Base-by-base conservation (phyloP, 2,888 invertebrate species). In the Heliconius charithonia region DNA sequence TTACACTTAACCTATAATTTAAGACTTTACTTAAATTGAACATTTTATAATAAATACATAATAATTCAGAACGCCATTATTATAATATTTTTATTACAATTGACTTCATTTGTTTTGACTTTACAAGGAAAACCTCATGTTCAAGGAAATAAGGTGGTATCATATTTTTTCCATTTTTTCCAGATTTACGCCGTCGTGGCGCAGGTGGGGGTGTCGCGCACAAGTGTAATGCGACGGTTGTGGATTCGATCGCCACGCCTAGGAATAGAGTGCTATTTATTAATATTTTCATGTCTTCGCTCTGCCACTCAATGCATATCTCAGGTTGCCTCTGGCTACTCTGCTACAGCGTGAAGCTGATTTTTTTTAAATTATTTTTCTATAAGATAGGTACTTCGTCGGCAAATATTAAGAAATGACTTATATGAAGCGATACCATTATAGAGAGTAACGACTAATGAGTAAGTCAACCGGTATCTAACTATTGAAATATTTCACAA, bases 401-500 rank as follows among this genome's bases (percentile, higher is more conserved):
- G 32, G 1, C n/a, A 32, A 32, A 32, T 72, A 32, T 32, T 59
- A 32, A 59, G 25, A 32, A 72, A 72, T n/a, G 13, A 10, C 51
- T 51, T 19, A 51, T 32, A 16, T 13, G n/a, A n/a, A 71, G 41
- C n/a, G 71, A 66, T 75, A 65, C 27, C 25, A 32, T 25, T 27
- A 25, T 66, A 37, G 62, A 32, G 66, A 63, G 32, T 27, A 59
- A 25, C 51, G 71, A 63, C 25, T 29, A 59, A 27, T 70, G 16
- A 72, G 72, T 56, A 72, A n/a, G 32, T 12, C 29, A 13, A 29
- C 41, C 19, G 73, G 32, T 32, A 9, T 29, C 69, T 81, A 59
- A 59, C 10, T 59, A 67, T 75, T 75, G 79, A 78, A 78, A 80
- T 76, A 83, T 88, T 88, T 86, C 87, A 86, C 83, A 86, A 86